Evolutionary conservation across 2,888 invertebrate species (phyloP), one percentile per base, ranked within the genome.

Genomic region (Alsophila aescularia): DNA sequence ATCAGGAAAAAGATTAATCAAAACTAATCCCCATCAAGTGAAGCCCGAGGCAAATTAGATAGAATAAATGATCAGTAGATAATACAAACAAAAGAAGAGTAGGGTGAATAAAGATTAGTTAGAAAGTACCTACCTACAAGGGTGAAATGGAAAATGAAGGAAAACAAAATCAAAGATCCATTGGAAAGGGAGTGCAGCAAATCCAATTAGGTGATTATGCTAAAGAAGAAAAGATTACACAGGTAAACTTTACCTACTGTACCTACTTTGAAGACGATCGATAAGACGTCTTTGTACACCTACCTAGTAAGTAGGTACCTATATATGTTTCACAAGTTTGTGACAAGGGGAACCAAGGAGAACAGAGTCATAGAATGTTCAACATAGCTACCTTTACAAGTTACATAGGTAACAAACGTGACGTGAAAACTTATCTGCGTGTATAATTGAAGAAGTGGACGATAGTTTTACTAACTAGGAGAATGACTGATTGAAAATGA

Each of bases 181-280:
- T 42, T 32, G 34, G 35, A 27, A 39, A 44, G 49, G 35, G 44
- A 50, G 21, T 55, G 50, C 50, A 55, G 40, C 15, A 24, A 55
- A 55, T 50, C 41, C 44, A 55, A 55, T 55, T 55, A 55, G 50
- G 14, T 35, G 44, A 55, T 49, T 39, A 43, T 35, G 55, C 40
- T 41, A 35, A 49, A 53, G 41, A 45, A 34, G 52, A 29, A 9
- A 35, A 48, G 49, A 32, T 42, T 49, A 55, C 34, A 24, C 14
- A 21, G 18, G 50, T 40, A 35, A 29, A 34, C 21, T 0, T 27
- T 37, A 36, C 27, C 16, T 24, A 18, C 27, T 48, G 13, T 12
- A 34, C 32, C 16, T 32, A 14, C 12, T 0, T 14, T 15, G 14
- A 10, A 9, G 44, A 3, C 47, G 47, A 55, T 55, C 55, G 44